These are phyloP conservation scores for Eidolon dupreanum DNA, from an alignment of 2,797 vertebrate genomes.

Conservation along the genomic window DNA sequence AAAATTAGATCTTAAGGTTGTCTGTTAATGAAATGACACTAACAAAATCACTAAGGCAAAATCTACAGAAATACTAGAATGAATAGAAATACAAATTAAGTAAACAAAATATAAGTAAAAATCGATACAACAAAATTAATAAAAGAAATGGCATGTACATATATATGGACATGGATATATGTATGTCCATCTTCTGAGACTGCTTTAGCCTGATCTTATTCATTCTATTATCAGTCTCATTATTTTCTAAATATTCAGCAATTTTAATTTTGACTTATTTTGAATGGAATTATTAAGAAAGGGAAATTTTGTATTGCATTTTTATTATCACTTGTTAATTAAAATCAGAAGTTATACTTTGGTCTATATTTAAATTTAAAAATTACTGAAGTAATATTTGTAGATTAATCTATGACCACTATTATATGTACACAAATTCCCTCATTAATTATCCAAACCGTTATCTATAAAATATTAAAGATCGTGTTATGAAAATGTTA, in stretches of 20 bases:
- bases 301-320: not conserved
- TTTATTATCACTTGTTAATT: not conserved
- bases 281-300: not conserved
- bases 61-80: not conserved
- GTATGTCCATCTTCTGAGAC: not conserved
- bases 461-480: not conserved
- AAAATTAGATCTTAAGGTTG: not conserved
- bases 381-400: not conserved
- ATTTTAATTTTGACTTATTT: constrained; percentile 9
- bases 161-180: not conserved
- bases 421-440: not conserved
- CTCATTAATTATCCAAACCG: not conserved
- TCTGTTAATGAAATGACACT: not conserved
- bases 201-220: not conserved
- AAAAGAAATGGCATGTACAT: not conserved
- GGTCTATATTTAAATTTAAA: not conserved
- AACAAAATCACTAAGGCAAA: not conserved
- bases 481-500: not conserved
- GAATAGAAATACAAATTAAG: not conserved
- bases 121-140: not conserved
- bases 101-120: not conserved
- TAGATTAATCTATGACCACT: not conserved
- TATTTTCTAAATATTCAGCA: constrained; percentile 11
- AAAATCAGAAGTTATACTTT: not conserved
- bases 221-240: not conserved